A percentile compares a stretch with the other conserved stretches of the same genome.
These are phyloP conservation scores for Phoenicopterus ruber DNA, from an alignment of 2,113 vertebrate species.

Conservation along the genomic window DNA sequence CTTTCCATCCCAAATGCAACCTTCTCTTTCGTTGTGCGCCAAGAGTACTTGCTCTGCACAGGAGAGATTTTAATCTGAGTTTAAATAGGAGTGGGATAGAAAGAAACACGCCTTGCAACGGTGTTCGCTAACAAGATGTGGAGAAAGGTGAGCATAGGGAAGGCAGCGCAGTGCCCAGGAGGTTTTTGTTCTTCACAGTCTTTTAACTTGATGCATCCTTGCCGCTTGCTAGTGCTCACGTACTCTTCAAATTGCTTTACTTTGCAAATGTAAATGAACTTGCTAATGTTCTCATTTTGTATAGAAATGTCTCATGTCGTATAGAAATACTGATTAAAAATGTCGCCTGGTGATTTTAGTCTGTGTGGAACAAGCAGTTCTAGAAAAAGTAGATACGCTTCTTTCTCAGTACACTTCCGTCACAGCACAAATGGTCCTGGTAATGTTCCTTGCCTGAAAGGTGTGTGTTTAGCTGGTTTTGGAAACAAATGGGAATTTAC, in stretches of 20 bases:
- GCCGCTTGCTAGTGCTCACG: background rate
- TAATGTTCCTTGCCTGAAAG: background rate
- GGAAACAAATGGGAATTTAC: background rate
- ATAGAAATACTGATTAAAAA: constrained; percentile 1
- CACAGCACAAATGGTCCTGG: background rate
- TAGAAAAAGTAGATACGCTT: background rate
- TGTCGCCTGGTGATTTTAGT: background rate
- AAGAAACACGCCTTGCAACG: background rate
- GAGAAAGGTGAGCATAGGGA: background rate
- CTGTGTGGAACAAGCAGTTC: background rate
- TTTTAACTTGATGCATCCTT: background rate
- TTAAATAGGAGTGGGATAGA: background rate
- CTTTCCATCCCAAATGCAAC: background rate
- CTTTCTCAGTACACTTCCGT: background rate
- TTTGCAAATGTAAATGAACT: constrained; percentile 23
- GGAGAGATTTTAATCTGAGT: background rate
- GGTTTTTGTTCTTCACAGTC: background rate
- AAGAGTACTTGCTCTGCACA: background rate
- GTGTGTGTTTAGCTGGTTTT: background rate
- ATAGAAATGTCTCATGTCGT: background rate
- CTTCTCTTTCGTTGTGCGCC: background rate
- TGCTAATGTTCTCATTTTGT: background rate
- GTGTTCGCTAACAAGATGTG: background rate
- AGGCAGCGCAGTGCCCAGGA: background rate
- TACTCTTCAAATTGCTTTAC: background rate